Percentiles rank a stretch among this genome's conserved stretches.
These are phyloP conservation scores for Leptinotarsa haldemani DNA, from an alignment of 2,888 invertebrate genomes.

Conservation along the genomic window DNA sequence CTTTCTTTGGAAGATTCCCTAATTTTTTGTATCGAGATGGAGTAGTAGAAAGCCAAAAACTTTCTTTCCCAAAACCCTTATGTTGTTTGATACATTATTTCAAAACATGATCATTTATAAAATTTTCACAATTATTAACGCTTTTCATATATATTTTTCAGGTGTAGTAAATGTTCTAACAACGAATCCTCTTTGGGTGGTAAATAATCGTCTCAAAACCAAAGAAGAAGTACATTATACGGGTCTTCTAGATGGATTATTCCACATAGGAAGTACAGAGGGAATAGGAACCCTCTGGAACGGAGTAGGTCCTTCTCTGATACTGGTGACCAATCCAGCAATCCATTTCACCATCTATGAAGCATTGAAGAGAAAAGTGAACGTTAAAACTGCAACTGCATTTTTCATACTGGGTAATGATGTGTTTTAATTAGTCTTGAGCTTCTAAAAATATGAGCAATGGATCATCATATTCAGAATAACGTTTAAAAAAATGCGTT, in stretches of 20 bases:
- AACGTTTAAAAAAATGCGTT: too few species aligned
- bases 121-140: too few species aligned
- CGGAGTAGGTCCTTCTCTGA: slow-evolving; percentile 84
- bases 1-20: too few species aligned
- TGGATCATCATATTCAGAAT: too few species aligned
- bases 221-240: slow-evolving; percentile 64
- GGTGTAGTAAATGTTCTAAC: slow-evolving; percentile 86
- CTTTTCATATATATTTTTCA: slow-evolving; percentile 68
- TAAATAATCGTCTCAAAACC: slow-evolving; percentile 86
- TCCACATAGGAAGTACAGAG: slow-evolving; percentile 78
- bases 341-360: slow-evolving; percentile 95
- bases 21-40: too few species aligned
- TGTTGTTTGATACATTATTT: too few species aligned
- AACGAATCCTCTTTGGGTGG: slow-evolving; percentile 93
- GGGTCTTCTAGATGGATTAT: slow-evolving; percentile 74
- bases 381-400: slow-evolving; percentile 69
- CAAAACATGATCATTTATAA: too few species aligned
- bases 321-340: slow-evolving; percentile 89
- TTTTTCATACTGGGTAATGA: slow-evolving; percentile 71
- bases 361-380: slow-evolving; percentile 79
- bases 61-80: too few species aligned
- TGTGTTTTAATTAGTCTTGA: neutral
- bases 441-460: too few species aligned
- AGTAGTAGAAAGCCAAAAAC: too few species aligned
- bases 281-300: slow-evolving; percentile 84